These are phyloP conservation scores for Muntiacus reevesi DNA, from an alignment of 2,113 vertebrate species.

Conservation along the genomic window DNA sequence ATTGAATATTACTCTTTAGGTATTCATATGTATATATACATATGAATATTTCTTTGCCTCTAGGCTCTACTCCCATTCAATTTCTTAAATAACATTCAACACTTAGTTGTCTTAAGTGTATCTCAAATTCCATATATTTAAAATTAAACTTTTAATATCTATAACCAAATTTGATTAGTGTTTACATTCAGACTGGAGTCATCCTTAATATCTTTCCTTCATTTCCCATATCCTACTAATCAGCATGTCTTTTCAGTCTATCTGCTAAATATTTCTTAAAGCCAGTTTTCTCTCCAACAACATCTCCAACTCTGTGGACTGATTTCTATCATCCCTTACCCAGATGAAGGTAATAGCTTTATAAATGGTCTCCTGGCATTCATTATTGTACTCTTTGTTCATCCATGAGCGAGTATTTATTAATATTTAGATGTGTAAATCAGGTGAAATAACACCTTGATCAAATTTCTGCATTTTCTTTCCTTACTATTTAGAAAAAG, in stretches of 20 bases:
- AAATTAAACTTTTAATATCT: not conserved
- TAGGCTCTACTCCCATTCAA: not conserved
- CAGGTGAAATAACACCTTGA: not conserved
- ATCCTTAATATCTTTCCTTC: not conserved
- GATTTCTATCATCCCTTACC: not conserved
- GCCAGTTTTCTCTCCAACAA: not conserved
- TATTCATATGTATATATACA: not conserved
- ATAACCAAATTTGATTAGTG: not conserved
- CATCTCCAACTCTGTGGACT: not conserved
- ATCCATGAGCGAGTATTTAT: not conserved
- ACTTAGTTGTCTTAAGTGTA: not conserved
- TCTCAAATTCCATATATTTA: not conserved
- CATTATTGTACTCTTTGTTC: not conserved
- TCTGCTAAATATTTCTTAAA: not conserved
- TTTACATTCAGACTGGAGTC: not conserved
- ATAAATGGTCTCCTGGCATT: not conserved
- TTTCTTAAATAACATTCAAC: not conserved
- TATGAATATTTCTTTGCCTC: not conserved
- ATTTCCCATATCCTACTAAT: not conserved
- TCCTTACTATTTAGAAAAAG: not conserved
- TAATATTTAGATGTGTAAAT: slow-evolving; percentile 5
- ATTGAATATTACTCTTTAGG: not conserved
- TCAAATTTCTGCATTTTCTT: not conserved
- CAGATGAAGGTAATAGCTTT: not conserved
- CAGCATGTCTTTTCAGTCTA: not conserved